Conservation (phyloP, 2,888 invertebrate genomes). For the Idaea aversata region DNA sequence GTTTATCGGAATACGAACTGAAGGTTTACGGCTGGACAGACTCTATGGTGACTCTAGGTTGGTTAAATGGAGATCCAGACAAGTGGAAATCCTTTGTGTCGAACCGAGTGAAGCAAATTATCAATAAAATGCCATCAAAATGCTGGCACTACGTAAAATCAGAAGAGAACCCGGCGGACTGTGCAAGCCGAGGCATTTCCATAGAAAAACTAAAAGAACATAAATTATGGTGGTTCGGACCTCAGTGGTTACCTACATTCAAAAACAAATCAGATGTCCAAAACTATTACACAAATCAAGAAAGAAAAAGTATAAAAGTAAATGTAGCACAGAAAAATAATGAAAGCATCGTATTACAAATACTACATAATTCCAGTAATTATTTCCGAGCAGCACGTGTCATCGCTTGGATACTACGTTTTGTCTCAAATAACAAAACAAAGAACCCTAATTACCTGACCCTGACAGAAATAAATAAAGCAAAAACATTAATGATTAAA, state of each 20-base stretch:
- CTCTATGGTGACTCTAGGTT: slow-evolving; percentile 6
- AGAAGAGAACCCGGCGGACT: slow-evolving; percentile 9
- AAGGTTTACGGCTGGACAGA: slow-evolving; percentile 6
- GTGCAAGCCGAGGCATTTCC: slow-evolving; percentile 20
- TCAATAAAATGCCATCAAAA: background rate
- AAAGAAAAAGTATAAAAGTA: background rate
- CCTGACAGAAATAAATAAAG: slow-evolving; percentile 10
- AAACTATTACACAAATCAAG: background rate
- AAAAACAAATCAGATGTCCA: background rate
- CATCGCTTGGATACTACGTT: slow-evolving; percentile 6
- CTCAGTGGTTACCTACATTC: slow-evolving; percentile 5
- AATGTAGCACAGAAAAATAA: background rate
- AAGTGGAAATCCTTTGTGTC: slow-evolving; percentile 18
- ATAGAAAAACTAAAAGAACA: slow-evolving; percentile 14
- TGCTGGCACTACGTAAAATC: slow-evolving; percentile 5
- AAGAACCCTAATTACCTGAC: slow-evolving; percentile 10
- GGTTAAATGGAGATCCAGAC: slow-evolving; percentile 18
- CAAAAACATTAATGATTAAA: slow-evolving; percentile 13
- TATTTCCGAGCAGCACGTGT: background rate
- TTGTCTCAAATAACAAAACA: background rate
- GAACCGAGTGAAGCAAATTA: slow-evolving; percentile 13
- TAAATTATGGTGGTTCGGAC: slow-evolving; percentile 26
- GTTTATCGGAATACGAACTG: background rate
- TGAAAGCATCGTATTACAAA: background rate
- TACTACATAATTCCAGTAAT: background rate